Conservation (phyloP, 2,113 vertebrate genomes). For the Atlantisia rogersi region DNA sequence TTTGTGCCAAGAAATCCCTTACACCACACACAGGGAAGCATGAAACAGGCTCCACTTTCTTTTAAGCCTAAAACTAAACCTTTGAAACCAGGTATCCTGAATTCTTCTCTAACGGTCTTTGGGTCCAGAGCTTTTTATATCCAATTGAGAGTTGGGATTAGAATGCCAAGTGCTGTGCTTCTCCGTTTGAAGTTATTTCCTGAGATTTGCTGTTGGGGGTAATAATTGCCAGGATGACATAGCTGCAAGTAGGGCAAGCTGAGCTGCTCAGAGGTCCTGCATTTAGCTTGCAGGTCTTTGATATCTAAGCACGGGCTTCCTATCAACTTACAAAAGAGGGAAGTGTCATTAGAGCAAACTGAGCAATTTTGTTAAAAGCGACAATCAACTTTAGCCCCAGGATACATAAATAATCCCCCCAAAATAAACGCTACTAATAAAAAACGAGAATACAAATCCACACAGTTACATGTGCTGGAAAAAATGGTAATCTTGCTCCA, state of each 20-base stretch:
- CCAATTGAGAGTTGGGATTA: neutral
- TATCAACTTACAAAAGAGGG: neutral
- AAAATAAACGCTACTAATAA: neutral
- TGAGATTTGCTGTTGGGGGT: neutral
- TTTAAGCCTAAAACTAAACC: neutral
- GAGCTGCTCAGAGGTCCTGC: neutral
- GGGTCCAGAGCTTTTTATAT: neutral
- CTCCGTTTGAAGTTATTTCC: neutral
- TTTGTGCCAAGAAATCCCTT: neutral
- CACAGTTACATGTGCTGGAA: slow-evolving; percentile 58
- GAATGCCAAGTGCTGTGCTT: neutral
- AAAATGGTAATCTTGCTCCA: slow-evolving; percentile 57
- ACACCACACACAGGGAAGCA: neutral
- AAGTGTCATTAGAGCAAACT: neutral
- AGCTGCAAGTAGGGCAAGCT: neutral
- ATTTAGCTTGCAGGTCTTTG: neutral
- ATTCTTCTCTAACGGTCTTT: neutral
- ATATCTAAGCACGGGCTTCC: neutral
- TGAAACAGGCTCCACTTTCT: neutral
- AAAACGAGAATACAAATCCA: slow-evolving; percentile 20
- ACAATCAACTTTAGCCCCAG: neutral
- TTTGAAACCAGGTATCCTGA: neutral
- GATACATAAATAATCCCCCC: neutral
- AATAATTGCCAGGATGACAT: neutral
- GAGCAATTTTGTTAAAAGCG: neutral